Conservation (phyloP, 2,888 invertebrate genomes). For the Dichetophora obliterata region DNA sequence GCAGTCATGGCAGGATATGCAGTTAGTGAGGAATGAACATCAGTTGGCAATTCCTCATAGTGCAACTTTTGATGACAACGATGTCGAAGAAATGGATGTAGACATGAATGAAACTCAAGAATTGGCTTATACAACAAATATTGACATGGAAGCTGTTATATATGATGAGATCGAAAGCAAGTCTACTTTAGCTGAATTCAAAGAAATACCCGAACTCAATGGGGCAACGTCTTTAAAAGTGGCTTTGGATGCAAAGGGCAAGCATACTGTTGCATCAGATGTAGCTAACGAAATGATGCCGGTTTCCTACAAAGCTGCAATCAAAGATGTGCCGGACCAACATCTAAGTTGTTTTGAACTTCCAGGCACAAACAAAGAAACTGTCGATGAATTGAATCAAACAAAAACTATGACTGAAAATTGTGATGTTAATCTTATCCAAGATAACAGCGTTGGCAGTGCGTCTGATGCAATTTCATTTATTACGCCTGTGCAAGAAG, state of each 20-base stretch:
- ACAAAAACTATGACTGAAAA: background rate
- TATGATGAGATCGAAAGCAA: background rate
- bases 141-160: background rate
- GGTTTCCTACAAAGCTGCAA: background rate
- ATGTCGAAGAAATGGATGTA: conserved; percentile 62
- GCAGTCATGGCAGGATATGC: background rate
- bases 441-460: conserved; percentile 25
- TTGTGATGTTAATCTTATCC: background rate
- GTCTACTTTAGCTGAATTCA: background rate
- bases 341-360: background rate
- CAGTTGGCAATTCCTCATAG: conserved; percentile 32
- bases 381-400: background rate
- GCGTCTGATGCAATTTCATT: conserved; percentile 23
- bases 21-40: conserved; percentile 35
- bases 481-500: background rate
- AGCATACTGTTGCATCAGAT: too few species aligned
- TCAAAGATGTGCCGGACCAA: background rate
- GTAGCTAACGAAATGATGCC: too few species aligned
- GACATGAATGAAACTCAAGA: conserved; percentile 58
- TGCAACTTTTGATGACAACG: conserved; percentile 37
- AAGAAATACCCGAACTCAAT: background rate
- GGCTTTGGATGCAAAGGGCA: too few species aligned
- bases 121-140: conserved; percentile 47
- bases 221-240: too few species aligned
- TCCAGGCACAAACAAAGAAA: background rate